Conservation (phyloP, 2,797 vertebrate species). For the Sebastes taczanowskii region DNA sequence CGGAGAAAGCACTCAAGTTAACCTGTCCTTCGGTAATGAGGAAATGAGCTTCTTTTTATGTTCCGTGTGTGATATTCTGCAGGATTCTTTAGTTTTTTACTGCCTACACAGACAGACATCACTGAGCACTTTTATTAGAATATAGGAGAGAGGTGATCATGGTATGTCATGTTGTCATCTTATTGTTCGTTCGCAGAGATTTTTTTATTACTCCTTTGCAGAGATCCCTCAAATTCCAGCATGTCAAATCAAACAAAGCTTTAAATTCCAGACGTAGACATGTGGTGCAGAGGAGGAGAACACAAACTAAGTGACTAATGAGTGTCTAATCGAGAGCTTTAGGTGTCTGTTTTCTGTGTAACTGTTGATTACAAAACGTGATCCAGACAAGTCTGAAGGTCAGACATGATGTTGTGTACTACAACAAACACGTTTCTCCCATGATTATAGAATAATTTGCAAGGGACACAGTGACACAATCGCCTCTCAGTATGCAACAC, state of each 20-base stretch:
- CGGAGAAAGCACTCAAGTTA: constrained; percentile 63
- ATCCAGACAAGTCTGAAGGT: neutral
- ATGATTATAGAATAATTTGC: neutral
- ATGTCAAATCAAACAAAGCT: neutral
- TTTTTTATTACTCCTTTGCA: neutral
- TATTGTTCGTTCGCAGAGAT: neutral
- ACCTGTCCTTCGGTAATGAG: constrained; percentile 65
- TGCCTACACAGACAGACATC: neutral
- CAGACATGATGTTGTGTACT: neutral
- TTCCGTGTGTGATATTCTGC: constrained; percentile 8
- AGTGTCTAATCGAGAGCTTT: neutral
- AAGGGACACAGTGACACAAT: neutral
- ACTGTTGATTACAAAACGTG: neutral
- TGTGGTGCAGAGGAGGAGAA: neutral
- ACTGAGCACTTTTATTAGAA: neutral
- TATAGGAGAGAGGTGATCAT: neutral
- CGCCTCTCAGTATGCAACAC: neutral
- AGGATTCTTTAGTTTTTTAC: neutral
- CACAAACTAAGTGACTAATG: neutral
- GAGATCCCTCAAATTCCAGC: neutral
- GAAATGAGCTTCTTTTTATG: constrained; percentile 22
- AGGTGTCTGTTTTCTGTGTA: neutral
- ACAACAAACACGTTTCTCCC: neutral
- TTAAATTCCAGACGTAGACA: neutral
- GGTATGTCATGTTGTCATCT: neutral